These are phyloP conservation scores for Drosophila rhopaloa DNA, from an alignment of 1,140 invertebrate genomes.

Conservation along the genomic window DNA sequence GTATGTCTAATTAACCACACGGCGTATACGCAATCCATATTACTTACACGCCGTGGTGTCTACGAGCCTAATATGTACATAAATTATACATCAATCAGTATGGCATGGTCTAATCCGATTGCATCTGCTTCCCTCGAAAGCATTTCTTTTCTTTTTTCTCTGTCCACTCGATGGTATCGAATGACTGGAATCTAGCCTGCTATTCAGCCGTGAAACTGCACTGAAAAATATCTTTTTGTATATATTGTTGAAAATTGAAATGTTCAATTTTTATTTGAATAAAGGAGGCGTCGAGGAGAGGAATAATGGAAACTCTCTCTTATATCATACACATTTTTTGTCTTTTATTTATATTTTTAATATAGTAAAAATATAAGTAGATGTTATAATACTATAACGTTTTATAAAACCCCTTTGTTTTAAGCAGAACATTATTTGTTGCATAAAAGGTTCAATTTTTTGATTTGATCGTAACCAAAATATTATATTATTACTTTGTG, in stretches of 20 bases:
- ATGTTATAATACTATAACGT: too few relatives aligned
- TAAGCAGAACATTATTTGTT: too few relatives aligned
- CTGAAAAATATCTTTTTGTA: background rate
- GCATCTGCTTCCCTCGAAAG: slow-evolving; percentile 3
- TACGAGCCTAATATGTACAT: slow-evolving; percentile 21
- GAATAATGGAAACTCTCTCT: too few relatives aligned
- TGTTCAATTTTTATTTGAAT: too few relatives aligned
- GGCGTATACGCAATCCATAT: slow-evolving; percentile 42
- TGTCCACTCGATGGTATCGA: background rate
- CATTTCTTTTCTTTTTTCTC: slow-evolving; percentile 3
- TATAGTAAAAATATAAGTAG: too few relatives aligned
- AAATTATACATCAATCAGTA: slow-evolving; percentile 40
- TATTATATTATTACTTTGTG: background rate
- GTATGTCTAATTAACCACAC: slow-evolving; percentile 36
- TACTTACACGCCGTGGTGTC: slow-evolving; percentile 38
- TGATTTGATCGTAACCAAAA: too few relatives aligned
- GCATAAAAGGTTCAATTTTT: too few relatives aligned
- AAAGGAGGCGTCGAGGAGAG: too few relatives aligned
- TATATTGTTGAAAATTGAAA: too few relatives aligned
- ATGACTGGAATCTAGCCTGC: slow-evolving; percentile 3
- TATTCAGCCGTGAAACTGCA: background rate
- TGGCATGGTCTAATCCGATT: slow-evolving; percentile 14
- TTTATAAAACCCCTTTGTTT: too few relatives aligned
- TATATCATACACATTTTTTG: too few relatives aligned
- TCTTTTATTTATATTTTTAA: too few relatives aligned